Evolutionary conservation across 1,140 invertebrate genomes (phyloP), one percentile per base, ranked within the genome.

Genomic region (Trissolcus basalis): DNA sequence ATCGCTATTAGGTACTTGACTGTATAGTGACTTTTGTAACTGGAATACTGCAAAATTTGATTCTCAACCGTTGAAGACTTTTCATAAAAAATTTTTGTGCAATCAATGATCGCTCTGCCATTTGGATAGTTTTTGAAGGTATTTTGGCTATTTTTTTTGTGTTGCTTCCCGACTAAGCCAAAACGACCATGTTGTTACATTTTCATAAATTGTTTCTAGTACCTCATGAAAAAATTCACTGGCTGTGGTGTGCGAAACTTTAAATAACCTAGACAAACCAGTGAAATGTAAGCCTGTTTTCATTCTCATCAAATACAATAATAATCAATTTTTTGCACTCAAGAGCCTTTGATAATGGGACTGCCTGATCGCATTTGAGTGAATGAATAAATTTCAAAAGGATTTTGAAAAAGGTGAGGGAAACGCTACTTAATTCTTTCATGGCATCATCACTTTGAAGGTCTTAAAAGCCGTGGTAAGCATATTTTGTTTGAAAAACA

Each of bases 1-100:
- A 79, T 82, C 14, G 67, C 82, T 14, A 84, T 61, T 5, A 85
- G 49, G 65, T 77, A 78, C 49, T 84, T 85, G 0, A 71, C 32
- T 7, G 81, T 80, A 49, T 60, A 32, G 15, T 47, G 19, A 15
- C 59, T 19, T 53, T 82, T 79, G 35, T 78, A 77, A 8, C 60
- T 16, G 10, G 79, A 82, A 14, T 35, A 65, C 27, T 44, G 13
- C 12, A 54, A 19, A 12, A 48, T 41, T 2, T 36, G 13, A 2
- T 33, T 2, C 4, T 49, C 39, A 5, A 64, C 10, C 6, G 50
- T 54, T 5, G 3, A 39, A 5, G 63, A 53, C 54, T 43, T 56
- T 11, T 56, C 15, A 14, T 35, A 41, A 32, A 49, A 67, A 0
- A 67, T 56, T 32, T 67, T 53, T 10, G 45, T 54, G 15, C 58